Conservation (phyloP, 2,888 invertebrate species). For the Eucriotettix oculatus region DNA sequence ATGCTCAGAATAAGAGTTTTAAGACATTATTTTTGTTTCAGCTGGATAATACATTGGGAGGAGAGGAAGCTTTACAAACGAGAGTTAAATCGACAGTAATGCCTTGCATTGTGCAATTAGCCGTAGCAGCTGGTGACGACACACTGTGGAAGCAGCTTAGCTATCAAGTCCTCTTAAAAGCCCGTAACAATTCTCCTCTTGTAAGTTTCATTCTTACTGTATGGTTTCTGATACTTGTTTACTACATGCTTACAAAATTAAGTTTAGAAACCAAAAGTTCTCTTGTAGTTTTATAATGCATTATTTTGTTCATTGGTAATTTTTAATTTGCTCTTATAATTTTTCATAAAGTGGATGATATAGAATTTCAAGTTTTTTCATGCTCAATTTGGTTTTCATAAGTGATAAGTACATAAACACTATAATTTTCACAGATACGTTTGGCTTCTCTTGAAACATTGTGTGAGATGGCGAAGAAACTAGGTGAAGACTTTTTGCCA, state of each 20-base stretch:
- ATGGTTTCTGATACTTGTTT: too few species aligned
- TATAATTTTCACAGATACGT: conserved; percentile 28
- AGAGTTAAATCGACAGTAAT: conserved; percentile 44
- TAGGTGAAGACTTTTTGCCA: conserved; percentile 78
- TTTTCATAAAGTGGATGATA: too few species aligned
- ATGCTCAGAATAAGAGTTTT: too few species aligned
- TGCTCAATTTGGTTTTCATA: background rate
- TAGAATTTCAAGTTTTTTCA: too few species aligned
- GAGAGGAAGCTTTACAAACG: conserved; percentile 37
- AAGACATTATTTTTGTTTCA: conserved; percentile 9
- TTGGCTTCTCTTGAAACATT: conserved; percentile 53
- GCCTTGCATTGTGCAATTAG: conserved; percentile 70
- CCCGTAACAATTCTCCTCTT: conserved; percentile 54
- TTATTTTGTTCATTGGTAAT: background rate
- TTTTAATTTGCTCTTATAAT: background rate
- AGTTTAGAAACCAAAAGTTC: too few species aligned
- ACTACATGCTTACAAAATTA: too few species aligned
- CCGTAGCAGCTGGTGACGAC: conserved; percentile 68
- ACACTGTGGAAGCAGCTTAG: conserved; percentile 79
- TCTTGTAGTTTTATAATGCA: too few species aligned
- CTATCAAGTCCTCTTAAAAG: conserved; percentile 78
- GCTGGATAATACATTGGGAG: conserved; percentile 57
- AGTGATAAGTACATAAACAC: background rate
- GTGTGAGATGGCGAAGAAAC: conserved; percentile 61
- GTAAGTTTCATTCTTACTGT: conserved; percentile 26